Evolutionary conservation across 2,888 invertebrate genomes (phyloP).

Genomic region (Scaptomyza caliginosa): DNA sequence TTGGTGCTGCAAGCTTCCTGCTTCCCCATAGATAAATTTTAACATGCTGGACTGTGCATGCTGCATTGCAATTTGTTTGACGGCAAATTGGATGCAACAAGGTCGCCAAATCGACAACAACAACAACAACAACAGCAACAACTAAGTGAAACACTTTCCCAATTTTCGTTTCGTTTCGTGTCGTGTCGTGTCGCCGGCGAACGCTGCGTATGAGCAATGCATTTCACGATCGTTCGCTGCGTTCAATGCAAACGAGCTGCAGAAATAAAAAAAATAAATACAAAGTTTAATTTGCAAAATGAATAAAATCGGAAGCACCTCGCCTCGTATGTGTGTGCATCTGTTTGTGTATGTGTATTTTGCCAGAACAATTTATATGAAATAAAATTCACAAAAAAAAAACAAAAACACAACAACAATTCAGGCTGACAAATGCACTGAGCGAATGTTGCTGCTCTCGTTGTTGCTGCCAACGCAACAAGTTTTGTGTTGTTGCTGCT

Average conservation of each 20-base stretch:
- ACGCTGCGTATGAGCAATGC: slow-evolving; percentile 66
- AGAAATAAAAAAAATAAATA: slow-evolving; percentile 6
- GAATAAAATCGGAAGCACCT: slow-evolving; percentile 73
- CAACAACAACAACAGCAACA: slow-evolving; percentile 24
- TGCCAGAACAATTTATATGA: slow-evolving; percentile 68
- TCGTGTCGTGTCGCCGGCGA: slow-evolving; percentile 34
- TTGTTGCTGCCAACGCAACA: slow-evolving; percentile 67
- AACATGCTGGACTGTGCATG: slow-evolving; percentile 39
- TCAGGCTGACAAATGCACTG: slow-evolving; percentile 60
- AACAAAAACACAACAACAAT: slow-evolving; percentile 12
- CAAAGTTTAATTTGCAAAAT: slow-evolving; percentile 41
- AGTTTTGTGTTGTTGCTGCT: slow-evolving; percentile 64
- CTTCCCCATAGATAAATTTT: slow-evolving; percentile 68
- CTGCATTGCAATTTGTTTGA: slow-evolving; percentile 56
- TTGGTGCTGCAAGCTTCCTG: slow-evolving; percentile 53
- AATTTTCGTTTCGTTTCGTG: slow-evolving; percentile 60
- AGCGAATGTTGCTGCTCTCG: slow-evolving; percentile 46
- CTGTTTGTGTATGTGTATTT: slow-evolving; percentile 35
- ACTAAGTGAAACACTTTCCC: slow-evolving; percentile 61
- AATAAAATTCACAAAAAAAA: slow-evolving; percentile 42
- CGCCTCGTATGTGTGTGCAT: slow-evolving; percentile 32
- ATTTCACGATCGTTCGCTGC: slow-evolving; percentile 23
- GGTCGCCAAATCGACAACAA: slow-evolving; percentile 43
- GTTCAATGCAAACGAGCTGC: slow-evolving; percentile 61
- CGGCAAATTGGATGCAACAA: slow-evolving; percentile 54